phyloP scores from a whole-genome alignment of 1,140 invertebrate genomes.

The Pogonus chalceus region DNA sequence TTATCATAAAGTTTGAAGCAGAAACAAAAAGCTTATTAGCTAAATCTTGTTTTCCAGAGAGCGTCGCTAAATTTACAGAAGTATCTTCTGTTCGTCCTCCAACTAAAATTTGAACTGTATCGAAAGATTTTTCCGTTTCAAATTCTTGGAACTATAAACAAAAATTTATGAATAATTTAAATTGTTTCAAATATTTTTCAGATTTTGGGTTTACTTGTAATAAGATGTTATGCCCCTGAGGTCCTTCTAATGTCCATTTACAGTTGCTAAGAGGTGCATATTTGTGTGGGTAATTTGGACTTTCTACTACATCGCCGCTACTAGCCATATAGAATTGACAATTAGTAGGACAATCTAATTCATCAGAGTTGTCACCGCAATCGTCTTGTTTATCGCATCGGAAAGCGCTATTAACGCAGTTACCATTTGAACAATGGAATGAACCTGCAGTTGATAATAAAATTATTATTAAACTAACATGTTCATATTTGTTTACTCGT shows the following conservation, averaged over 20 bases:
- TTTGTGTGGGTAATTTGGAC: slow-evolving; percentile 87
- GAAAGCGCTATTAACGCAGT: slow-evolving; percentile 81
- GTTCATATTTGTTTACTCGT: neutral
- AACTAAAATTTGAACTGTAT: slow-evolving; percentile 89
- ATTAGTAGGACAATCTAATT: slow-evolving; percentile 76
- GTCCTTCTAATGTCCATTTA: slow-evolving; percentile 95
- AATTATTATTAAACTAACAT: slow-evolving; percentile 1
- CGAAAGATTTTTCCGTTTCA: slow-evolving; percentile 92
- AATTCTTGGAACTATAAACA: slow-evolving; percentile 83
- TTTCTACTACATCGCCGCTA: slow-evolving; percentile 89
- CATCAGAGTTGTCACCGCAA: slow-evolving; percentile 85
- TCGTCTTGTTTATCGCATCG: slow-evolving; percentile 88
- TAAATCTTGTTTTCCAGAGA: slow-evolving; percentile 81
- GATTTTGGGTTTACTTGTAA: slow-evolving; percentile 47
- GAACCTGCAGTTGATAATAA: slow-evolving; percentile 66
- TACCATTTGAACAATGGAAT: slow-evolving; percentile 86
- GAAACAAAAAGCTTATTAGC: slow-evolving; percentile 79
- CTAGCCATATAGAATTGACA: slow-evolving; percentile 90
- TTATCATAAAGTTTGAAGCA: slow-evolving; percentile 95
- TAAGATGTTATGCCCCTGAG: slow-evolving; percentile 87
- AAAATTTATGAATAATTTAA: slow-evolving; percentile 10
- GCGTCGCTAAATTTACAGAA: slow-evolving; percentile 77
- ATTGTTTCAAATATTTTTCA: slow-evolving; percentile 3
- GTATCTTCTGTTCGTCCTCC: slow-evolving; percentile 92
- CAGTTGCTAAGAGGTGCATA: slow-evolving; percentile 84